Evolutionary conservation across 2,888 invertebrate genomes (phyloP), one percentile per base, ranked within the genome.

Genomic region (Acanthosepion esculentum): DNA sequence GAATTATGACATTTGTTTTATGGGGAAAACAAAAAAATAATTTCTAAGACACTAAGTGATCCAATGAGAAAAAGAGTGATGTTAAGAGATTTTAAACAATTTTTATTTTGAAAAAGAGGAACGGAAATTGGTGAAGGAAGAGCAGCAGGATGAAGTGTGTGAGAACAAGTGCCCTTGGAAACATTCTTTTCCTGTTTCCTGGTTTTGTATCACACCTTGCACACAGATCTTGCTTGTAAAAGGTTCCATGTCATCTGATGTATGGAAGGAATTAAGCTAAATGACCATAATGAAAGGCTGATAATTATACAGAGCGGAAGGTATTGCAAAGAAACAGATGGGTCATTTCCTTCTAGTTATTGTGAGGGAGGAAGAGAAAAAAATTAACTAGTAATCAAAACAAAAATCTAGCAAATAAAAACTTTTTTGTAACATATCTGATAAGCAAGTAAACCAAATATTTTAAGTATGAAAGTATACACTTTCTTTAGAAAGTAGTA

Each of bases 171-270:
- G n/a, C n/a, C 78, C 78, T 78, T 78, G n/a, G 33, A 78, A 33
- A 78, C 78, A 78, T 78, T 78, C 78, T 78, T 78, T 78, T 78
- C 78, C 78, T 33, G n/a, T n/a, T 78, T 78, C 78, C 78, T 78
- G 78, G 78, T 78, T 78, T 78, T 78, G 78, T 78, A 78, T 78
- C 78, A 78, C 78, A 78, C 78, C 78, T 78, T 78, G 78, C 78
- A 78, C 78, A n/a, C 78, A 78, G 78, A 78, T 78, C 78, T 78
- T 78, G n/a, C 78, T 78, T 78, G 78, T n/a, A 78, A 78, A 78
- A n/a, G 29, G n/a, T n/a, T 78, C 78, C 33, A 33, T 78, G 78
- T 78, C 78, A 78, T 78, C 78, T 78, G 78, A 78, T 78, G 78
- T 33, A 78, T 78, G n/a, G n/a, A 33, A 33, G 78, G n/a, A n/a